Base-by-base conservation (phyloP, 2,888 invertebrate genomes). In the Crioceris asparagi region DNA sequence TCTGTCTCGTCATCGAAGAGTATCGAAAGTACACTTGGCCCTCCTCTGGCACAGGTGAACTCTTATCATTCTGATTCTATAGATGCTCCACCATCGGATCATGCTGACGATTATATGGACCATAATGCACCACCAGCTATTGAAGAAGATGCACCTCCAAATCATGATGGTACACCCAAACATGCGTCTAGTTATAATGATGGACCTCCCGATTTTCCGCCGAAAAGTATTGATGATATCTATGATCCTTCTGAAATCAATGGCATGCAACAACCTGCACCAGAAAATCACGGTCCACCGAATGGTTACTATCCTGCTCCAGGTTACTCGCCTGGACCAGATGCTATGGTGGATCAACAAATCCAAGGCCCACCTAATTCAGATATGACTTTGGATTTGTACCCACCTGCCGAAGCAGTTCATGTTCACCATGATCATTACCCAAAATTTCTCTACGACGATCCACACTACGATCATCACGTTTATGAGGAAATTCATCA, bases 401-500 rank as follows among this genome's bases (percentile, higher is more conserved):
- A 35, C 62, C 69, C 58, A 59, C 70, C 71, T 11, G 50, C 55
- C 10, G 23, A 36, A 35, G 43, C 33, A 29, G n/a, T n/a, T n/a
- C n/a, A 27, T 27, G 15, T 12, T 11, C 34, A 41, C 26, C 27
- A 18, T 29, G 15, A 17, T 1, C 44, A 47, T 32, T 51, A 61
- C 38, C 64, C 65, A n/a, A 55, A 62, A 35, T 63, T 66, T 41
- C 48, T 61, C 29, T 60, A 63, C 41, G 57, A 62, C 39, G 65
- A 54, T 37, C 61, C 55, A 36, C 59, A 64, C 39, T 47, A 44
- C 34, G 49, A 52, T 17, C 63, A 67, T 42, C 60, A 59, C 19
- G 53, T 64, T 31, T 65, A 65, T 41, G 63, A 65, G 42, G 61
- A 65, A 52, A 48, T 39, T 59, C 60, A 50, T 48, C 59, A 59